Percentiles rank a stretch among this genome's conserved stretches.
Evolutionary conservation across 2,113 vertebrate species (phyloP).

Genomic region (Tringa solitaria): DNA sequence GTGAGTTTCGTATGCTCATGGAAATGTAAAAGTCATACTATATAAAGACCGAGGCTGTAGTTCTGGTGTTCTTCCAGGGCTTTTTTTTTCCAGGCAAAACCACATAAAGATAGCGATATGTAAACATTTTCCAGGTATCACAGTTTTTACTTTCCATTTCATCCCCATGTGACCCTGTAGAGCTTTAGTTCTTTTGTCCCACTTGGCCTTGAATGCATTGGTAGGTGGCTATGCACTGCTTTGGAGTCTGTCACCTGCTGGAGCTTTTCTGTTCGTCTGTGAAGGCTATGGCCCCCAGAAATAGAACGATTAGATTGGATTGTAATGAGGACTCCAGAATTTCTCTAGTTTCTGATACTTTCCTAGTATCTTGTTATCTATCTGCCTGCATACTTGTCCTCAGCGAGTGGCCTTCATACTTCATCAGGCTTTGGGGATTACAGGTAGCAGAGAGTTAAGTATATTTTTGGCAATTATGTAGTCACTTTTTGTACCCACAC

Average conservation of each 20-base stretch:
- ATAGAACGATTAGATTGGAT: neutral
- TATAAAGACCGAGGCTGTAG: neutral
- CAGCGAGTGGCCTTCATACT: neutral
- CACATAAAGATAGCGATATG: neutral
- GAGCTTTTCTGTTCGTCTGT: neutral
- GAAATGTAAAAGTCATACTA: neutral
- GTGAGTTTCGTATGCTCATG: neutral
- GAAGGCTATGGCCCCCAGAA: neutral
- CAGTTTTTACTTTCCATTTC: neutral
- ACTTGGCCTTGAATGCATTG: neutral
- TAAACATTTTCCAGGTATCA: neutral
- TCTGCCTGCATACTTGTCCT: neutral
- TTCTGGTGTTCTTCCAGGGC: neutral
- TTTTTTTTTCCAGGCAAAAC: neutral
- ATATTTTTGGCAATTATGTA: neutral
- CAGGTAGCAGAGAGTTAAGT: neutral
- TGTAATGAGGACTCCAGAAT: neutral
- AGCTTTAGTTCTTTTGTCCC: neutral
- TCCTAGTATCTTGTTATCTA: neutral
- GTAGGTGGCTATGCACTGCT: neutral
- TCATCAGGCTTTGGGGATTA: neutral
- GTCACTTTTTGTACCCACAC: neutral
- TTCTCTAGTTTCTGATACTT: neutral
- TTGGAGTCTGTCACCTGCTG: neutral
- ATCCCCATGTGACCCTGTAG: fast-evolving